Conservation (phyloP, 2,113 vertebrate genomes). For the Neopipo cinnamomea region DNA sequence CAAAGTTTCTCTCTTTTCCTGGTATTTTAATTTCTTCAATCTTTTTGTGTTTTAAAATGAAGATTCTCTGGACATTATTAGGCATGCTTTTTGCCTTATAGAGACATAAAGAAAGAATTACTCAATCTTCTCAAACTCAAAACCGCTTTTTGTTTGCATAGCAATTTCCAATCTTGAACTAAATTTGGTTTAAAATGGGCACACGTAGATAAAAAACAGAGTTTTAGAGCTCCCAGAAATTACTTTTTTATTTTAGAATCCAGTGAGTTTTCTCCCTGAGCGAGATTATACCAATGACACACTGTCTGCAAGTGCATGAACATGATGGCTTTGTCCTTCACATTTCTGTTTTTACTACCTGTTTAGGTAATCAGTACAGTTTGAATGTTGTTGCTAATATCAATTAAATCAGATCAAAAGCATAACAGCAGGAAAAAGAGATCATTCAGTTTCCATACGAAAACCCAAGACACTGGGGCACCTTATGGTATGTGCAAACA, state of each 20-base stretch:
- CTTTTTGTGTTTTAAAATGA: background rate
- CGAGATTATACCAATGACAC: background rate
- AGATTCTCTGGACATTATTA: background rate
- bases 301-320: background rate
- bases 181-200: conserved; percentile 1
- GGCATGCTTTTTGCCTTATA: background rate
- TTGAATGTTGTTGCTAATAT: conserved; percentile 56
- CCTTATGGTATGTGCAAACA: conserved; percentile 81
- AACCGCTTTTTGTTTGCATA: background rate
- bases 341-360: conserved; percentile 55
- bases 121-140: background rate
- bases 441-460: conserved; percentile 69
- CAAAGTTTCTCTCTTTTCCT: background rate
- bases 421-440: conserved; percentile 68
- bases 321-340: background rate
- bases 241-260: conserved; percentile 8
- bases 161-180: background rate
- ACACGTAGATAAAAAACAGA: background rate
- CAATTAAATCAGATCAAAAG: conserved; percentile 79
- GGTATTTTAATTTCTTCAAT: background rate
- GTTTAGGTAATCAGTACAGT: conserved; percentile 70
- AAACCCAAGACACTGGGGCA: conserved; percentile 73
- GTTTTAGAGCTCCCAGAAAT: conserved; percentile 8
- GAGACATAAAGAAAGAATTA: background rate
- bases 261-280: background rate